Evolutionary conservation across 2,888 invertebrate species (phyloP).

Genomic region (Papilio elwesi): DNA sequence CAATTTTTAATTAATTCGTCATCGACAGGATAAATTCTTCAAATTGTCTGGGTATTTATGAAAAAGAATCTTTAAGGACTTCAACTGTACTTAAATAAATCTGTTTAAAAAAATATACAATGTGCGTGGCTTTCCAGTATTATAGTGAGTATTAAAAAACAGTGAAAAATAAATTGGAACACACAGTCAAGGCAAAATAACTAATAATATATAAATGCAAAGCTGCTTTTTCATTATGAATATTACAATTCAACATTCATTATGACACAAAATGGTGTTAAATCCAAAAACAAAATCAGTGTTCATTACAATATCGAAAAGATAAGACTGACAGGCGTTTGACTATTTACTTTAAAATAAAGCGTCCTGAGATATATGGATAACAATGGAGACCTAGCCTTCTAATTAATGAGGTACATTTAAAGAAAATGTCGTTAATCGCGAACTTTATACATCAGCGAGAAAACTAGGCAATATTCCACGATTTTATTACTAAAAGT

Average conservation of each 20-base stretch:
- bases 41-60: conserved; percentile 6
- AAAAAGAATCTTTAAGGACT: conserved; percentile 40
- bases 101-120: neutral
- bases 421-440: neutral
- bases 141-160: neutral
- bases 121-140: neutral
- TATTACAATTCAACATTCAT: no score
- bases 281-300: no score
- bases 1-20: conserved; percentile 61
- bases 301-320: no score
- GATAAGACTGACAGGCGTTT: neutral
- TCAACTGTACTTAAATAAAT: neutral
- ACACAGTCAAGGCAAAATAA: neutral
- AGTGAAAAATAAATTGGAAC: no score
- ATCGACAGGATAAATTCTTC: conserved; percentile 57
- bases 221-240: no score
- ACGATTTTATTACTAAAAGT: conserved; percentile 10
- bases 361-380: neutral
- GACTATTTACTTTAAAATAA: neutral
- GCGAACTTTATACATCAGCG: neutral
- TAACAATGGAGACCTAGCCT: conserved; percentile 2
- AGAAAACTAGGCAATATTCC: conserved; percentile 8
- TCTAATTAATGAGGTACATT: neutral
- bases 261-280: no score
- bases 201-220: neutral